phyloP scores from a whole-genome alignment of 1,140 invertebrate species.

The Amphibalanus amphitrite region DNA sequence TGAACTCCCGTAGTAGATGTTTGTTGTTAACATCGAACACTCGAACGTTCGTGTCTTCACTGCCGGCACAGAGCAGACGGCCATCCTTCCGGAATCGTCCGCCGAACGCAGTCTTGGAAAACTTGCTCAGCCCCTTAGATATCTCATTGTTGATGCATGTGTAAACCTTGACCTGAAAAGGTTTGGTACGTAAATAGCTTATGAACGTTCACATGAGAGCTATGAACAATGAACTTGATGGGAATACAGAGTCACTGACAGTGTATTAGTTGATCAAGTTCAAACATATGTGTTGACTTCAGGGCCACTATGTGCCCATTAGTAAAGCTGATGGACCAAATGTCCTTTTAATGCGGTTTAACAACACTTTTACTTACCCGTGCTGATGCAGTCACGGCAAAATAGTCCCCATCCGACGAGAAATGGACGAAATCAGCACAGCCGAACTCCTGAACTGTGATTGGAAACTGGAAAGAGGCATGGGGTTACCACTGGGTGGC shows the following conservation, averaged over 20 bases:
- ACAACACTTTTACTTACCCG: background rate
- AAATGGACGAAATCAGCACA: background rate
- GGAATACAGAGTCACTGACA: too few species aligned
- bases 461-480: background rate
- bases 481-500: too few species aligned
- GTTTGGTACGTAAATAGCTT: too few species aligned
- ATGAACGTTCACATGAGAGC: too few species aligned
- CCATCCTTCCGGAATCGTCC: conserved; percentile 60
- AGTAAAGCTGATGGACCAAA: too few species aligned
- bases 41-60: conserved; percentile 67
- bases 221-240: too few species aligned
- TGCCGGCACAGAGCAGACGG: conserved; percentile 60
- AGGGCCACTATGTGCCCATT: too few species aligned
- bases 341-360: too few species aligned
- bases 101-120: conserved; percentile 1
- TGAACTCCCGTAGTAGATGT: too few species aligned
- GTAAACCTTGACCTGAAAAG: background rate
- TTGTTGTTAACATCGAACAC: conserved; percentile 78
- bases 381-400: background rate
- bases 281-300: too few species aligned
- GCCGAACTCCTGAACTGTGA: background rate
- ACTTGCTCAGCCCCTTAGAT: background rate
- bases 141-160: background rate
- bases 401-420: background rate
- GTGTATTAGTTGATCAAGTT: too few species aligned